Evolutionary conservation across 2,797 vertebrate genomes (phyloP).

Genomic region (Malacoraja senta): DNA sequence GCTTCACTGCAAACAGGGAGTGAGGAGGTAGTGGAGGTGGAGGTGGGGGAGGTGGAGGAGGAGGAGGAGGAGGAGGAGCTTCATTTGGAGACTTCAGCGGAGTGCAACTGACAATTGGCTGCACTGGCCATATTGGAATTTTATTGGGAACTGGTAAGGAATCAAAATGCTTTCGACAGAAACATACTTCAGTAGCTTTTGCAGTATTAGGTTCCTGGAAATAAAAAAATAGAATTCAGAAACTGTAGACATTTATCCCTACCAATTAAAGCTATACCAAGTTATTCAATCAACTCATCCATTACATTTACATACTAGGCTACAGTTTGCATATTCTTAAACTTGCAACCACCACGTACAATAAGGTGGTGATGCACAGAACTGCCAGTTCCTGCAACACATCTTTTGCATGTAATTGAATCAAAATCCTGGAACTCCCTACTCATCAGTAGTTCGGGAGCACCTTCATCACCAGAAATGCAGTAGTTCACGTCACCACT

Average conservation of each 20-base stretch:
- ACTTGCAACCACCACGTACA: no score
- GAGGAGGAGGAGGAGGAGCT: slow-evolving; percentile 44
- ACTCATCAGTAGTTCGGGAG: no score
- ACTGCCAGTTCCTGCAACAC: no score
- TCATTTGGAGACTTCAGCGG: slow-evolving; percentile 10
- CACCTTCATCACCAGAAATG: no score
- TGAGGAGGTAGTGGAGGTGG: slow-evolving; percentile 45
- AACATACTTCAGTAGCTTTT: neutral
- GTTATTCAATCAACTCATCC: neutral
- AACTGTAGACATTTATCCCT: neutral
- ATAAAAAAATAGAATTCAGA: neutral
- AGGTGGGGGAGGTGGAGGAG: neutral
- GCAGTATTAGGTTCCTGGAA: slow-evolving; percentile 8
- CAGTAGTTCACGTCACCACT: no score
- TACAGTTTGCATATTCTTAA: no score
- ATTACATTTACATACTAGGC: neutral
- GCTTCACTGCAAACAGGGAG: slow-evolving; percentile 45
- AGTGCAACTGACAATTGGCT: slow-evolving; percentile 2
- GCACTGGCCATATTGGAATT: slow-evolving; percentile 31
- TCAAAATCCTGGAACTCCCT: no score
- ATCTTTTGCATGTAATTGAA: no score
- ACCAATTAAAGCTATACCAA: neutral
- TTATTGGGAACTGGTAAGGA: neutral
- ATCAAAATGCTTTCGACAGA: slow-evolving; percentile 9
- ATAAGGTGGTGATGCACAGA: no score